Conservation (phyloP, 2,888 invertebrate species). For the Folsomia manolachei region DNA sequence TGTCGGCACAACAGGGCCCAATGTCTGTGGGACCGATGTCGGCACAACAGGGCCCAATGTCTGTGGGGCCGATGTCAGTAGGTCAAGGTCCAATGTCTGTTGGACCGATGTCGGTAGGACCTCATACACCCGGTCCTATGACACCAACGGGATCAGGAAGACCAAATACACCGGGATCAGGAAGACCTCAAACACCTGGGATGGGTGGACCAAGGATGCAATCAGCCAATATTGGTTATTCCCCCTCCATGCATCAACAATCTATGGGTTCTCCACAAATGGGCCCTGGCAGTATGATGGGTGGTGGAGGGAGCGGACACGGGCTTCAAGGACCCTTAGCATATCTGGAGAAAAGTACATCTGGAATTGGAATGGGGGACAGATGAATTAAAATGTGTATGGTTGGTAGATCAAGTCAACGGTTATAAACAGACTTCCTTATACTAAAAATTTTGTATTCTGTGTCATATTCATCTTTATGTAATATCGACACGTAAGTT, state of each 20-base stretch:
- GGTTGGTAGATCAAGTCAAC: too few relatives aligned
- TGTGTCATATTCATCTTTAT: too few relatives aligned
- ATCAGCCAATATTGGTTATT: slow-evolving; percentile 27
- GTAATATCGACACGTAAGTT: too few relatives aligned
- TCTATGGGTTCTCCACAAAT: slow-evolving; percentile 17
- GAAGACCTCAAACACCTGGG: slow-evolving; percentile 31
- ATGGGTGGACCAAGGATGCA: slow-evolving; percentile 27
- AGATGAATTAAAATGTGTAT: too few relatives aligned
- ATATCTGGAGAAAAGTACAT: slow-evolving; percentile 83
- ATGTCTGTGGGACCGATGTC: neutral
- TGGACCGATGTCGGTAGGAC: slow-evolving; percentile 8
- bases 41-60: neutral
- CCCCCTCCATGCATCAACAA: slow-evolving; percentile 21
- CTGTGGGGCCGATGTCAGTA: neutral
- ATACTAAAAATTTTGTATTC: too few relatives aligned
- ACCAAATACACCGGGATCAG: slow-evolving; percentile 38
- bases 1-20: neutral
- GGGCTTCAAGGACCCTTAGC: slow-evolving; percentile 79
- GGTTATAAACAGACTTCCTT: too few relatives aligned
- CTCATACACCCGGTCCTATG: slow-evolving; percentile 35
- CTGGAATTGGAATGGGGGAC: slow-evolving; percentile 74
- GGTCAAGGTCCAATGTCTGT: neutral
- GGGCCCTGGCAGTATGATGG: slow-evolving; percentile 47
- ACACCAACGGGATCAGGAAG: slow-evolving; percentile 35
- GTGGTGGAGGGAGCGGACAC: slow-evolving; percentile 55